Percentiles rank a stretch among this genome's conserved stretches.
phyloP scores from a whole-genome alignment of 2,888 invertebrate species.

The Oscheius sp. region DNA sequence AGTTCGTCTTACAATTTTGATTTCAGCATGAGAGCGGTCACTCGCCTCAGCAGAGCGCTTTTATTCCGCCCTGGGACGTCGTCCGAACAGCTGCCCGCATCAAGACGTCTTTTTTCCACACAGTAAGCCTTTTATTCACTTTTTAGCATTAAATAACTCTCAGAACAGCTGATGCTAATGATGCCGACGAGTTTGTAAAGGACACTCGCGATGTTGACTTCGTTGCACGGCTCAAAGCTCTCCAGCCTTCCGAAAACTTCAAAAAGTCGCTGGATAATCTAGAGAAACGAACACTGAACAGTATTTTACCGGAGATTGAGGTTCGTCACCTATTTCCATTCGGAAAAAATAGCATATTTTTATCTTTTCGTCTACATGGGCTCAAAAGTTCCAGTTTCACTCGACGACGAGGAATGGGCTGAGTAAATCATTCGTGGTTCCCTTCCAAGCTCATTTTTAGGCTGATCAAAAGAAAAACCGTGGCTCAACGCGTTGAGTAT shows the following conservation, averaged over 20 bases:
- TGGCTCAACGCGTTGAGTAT: constrained; percentile 43
- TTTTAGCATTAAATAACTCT: background rate
- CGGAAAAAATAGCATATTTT: background rate
- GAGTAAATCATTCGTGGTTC: constrained; percentile 3
- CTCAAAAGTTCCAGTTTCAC: constrained; percentile 42
- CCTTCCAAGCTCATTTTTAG: constrained; percentile 4
- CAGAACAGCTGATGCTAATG: background rate
- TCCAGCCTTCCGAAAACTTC: constrained; percentile 38
- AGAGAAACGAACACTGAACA: constrained; percentile 27
- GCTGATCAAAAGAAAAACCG: constrained; percentile 26
- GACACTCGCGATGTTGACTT: constrained; percentile 11
- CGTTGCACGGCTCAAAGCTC: background rate
- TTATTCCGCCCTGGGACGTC: background rate
- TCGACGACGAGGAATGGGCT: constrained; percentile 55
- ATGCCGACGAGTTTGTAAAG: background rate
- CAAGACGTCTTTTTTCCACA: background rate
- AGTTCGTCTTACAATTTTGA: background rate
- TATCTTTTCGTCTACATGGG: constrained; percentile 58
- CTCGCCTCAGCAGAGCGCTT: background rate
- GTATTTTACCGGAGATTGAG: constrained; percentile 44
- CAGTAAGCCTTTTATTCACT: background rate
- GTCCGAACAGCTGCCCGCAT: background rate
- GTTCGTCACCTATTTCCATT: background rate
- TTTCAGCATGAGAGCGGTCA: background rate
- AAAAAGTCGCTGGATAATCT: constrained; percentile 22